These are phyloP conservation scores for Leptoclinus maculatus DNA, from an alignment of 2,797 vertebrate genomes.

Conservation along the genomic window DNA sequence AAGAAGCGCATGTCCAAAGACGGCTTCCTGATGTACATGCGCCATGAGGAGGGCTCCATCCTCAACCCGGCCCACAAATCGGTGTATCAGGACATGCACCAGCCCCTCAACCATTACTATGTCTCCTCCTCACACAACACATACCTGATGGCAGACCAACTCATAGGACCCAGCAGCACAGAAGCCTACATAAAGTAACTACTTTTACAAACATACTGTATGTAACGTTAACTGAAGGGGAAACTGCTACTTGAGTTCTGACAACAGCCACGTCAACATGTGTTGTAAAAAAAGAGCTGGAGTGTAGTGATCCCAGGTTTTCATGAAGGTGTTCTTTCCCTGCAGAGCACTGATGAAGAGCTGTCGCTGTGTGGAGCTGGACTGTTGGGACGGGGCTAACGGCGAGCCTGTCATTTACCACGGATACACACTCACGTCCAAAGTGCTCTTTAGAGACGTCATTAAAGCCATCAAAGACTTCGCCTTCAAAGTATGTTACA, in stretches of 20 bases:
- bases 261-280: not conserved
- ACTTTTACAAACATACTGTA: not conserved
- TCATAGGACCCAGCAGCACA: slow-evolving; percentile 95
- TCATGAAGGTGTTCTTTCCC: slow-evolving; percentile 4
- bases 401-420: slow-evolving; percentile 95
- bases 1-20: slow-evolving; percentile 91
- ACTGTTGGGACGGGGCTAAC: slow-evolving; percentile 95
- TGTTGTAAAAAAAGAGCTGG: not conserved
- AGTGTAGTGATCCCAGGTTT: not conserved
- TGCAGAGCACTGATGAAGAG: slow-evolving; percentile 93
- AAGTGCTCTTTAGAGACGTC: slow-evolving; percentile 93
- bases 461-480: slow-evolving; percentile 93
- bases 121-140: slow-evolving; percentile 99
- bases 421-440: slow-evolving; percentile 96
- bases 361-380: slow-evolving; percentile 96
- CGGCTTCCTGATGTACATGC: slow-evolving; percentile 93
- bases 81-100: slow-evolving; percentile 95
- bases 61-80: slow-evolving; percentile 85
- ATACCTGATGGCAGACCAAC: slow-evolving; percentile 96
- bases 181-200: slow-evolving; percentile 95
- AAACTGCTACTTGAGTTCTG: not conserved
- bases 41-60: slow-evolving; percentile 87
- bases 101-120: slow-evolving; percentile 93
- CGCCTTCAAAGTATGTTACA: slow-evolving; percentile 91
- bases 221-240: not conserved